Conservation (phyloP, 2,113 vertebrate species). For the Prietella phreatophila region DNA sequence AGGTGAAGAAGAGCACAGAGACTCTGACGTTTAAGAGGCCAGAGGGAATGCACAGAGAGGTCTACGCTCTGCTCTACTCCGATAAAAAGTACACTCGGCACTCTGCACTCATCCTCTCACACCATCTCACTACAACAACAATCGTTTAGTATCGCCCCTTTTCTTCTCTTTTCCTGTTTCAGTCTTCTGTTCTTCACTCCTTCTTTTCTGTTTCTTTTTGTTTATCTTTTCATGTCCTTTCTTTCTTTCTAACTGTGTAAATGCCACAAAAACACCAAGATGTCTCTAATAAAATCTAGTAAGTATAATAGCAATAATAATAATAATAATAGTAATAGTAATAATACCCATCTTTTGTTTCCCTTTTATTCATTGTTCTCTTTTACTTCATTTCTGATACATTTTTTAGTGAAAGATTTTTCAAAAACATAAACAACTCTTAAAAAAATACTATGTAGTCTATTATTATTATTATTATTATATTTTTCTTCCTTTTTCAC, state of each 20-base stretch:
- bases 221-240: background rate
- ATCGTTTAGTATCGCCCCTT: background rate
- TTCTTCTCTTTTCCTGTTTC: background rate
- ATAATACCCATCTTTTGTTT: too few species aligned
- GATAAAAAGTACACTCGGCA: conserved; percentile 87
- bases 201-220: background rate
- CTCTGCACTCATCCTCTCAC: background rate
- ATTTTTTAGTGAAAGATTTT: too few species aligned
- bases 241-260: background rate
- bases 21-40: conserved; percentile 95
- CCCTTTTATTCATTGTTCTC: too few species aligned
- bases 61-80: conserved; percentile 96
- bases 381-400: too few species aligned
- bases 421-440: too few species aligned
- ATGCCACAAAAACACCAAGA: background rate
- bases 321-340: too few species aligned
- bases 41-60: conserved; percentile 97
- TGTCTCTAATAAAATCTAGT: too few species aligned
- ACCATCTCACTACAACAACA: background rate
- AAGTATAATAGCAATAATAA: too few species aligned
- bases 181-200: background rate
- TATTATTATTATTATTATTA: too few species aligned
- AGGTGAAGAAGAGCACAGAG: conserved; percentile 92
- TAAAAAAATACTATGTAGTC: too few species aligned
- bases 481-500: background rate